A percentile compares a stretch with the other conserved stretches of the same genome.
phyloP scores from a whole-genome alignment of 1,140 invertebrate species.

The Anthonomus grandis region DNA sequence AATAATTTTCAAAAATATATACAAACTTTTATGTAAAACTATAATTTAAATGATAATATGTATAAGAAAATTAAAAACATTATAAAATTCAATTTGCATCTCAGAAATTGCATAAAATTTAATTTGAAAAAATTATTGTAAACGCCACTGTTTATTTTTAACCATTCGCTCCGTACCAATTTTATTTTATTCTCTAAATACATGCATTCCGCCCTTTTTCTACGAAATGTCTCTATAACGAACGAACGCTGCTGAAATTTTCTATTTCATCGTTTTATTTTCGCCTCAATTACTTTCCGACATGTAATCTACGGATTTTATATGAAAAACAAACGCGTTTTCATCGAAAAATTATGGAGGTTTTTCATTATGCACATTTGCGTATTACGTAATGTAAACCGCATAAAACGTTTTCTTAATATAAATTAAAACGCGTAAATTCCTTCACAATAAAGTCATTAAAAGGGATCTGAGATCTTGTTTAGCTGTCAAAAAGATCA shows the following conservation, averaged over 20 bases:
- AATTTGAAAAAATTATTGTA: too few species aligned
- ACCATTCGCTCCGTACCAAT: constrained; percentile 2
- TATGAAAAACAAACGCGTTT: too few species aligned
- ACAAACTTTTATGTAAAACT: too few species aligned
- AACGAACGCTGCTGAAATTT: constrained; percentile 5
- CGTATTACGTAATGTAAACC: not conserved
- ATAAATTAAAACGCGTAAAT: not conserved
- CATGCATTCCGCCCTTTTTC: constrained; percentile 8
- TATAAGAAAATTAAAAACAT: too few species aligned
- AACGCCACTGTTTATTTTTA: constrained; percentile 1
- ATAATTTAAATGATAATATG: too few species aligned
- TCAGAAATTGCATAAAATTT: too few species aligned
- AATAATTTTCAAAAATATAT: too few species aligned
- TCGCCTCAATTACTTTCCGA: constrained; percentile 8
- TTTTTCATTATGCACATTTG: not conserved
- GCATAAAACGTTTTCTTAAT: not conserved
- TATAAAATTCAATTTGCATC: too few species aligned
- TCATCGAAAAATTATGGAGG: too few species aligned
- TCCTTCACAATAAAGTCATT: not conserved
- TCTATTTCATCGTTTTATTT: constrained; percentile 6
- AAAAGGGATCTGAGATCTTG: not conserved
- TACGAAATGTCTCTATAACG: constrained; percentile 10
- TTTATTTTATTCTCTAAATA: constrained; percentile 14
- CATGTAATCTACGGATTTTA: constrained; percentile 10
- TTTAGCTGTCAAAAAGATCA: not conserved